Conservation (phyloP, 2,797 vertebrate species). For the Darevskia mixta region DNA sequence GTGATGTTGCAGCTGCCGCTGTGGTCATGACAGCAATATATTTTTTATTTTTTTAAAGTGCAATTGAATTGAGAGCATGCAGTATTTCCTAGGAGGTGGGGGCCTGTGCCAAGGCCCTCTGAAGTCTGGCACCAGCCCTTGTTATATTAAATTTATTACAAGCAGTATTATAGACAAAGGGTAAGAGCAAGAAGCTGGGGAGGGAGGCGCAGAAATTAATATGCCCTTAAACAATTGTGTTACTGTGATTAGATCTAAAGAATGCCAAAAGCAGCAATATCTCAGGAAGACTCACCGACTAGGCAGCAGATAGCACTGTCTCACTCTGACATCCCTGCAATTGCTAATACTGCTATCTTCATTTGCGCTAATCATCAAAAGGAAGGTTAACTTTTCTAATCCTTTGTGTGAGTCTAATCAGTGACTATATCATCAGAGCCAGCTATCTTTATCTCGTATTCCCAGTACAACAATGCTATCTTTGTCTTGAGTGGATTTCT, state of each 20-base stretch:
- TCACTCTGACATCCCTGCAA: background rate
- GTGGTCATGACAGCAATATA: too few relatives aligned
- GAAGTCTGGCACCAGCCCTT: too few relatives aligned
- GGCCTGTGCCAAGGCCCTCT: too few relatives aligned
- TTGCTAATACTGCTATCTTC: constrained; percentile 10
- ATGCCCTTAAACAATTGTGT: background rate
- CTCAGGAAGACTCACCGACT: background rate
- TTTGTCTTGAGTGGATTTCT: constrained; percentile 25
- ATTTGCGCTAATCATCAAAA: constrained; percentile 18
- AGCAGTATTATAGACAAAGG: too few relatives aligned
- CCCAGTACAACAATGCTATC: rapidly evolving
- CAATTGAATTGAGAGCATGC: too few relatives aligned
- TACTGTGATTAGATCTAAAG: constrained; percentile 12
- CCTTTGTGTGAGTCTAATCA: constrained; percentile 4
- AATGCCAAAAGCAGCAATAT: background rate
- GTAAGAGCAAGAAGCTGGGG: background rate
- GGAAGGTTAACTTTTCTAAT: constrained; percentile 30
- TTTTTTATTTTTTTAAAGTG: too few relatives aligned
- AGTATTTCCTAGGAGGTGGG: too few relatives aligned
- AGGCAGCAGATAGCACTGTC: background rate
- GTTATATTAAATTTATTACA: too few relatives aligned
- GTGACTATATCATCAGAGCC: background rate
- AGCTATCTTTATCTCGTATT: background rate
- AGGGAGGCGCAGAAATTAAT: background rate
- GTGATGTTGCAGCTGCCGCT: too few relatives aligned